Evolutionary conservation across 1,140 invertebrate genomes (phyloP).

Genomic region (Drosophila ohnishii): DNA sequence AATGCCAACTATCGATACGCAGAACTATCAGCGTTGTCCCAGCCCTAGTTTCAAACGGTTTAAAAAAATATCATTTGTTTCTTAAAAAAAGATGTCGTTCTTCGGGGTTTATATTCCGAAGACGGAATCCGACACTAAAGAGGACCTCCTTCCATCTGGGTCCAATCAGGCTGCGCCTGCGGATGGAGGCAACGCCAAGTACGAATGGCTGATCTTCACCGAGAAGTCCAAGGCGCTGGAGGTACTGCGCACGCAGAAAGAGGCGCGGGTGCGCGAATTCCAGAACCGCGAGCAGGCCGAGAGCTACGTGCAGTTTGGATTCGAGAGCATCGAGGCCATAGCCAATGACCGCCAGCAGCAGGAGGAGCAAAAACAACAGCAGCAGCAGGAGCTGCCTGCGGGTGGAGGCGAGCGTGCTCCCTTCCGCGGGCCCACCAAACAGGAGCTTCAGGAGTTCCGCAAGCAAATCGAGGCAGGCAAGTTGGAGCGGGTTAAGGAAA

Average conservation of each 20-base stretch:
- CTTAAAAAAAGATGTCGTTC: slow-evolving; percentile 12
- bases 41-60: slow-evolving; percentile 11
- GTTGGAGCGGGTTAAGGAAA: slow-evolving; percentile 85
- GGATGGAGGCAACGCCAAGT: background rate
- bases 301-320: slow-evolving; percentile 87
- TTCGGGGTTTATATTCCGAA: slow-evolving; percentile 18
- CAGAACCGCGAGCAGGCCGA: slow-evolving; percentile 88
- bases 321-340: slow-evolving; percentile 78
- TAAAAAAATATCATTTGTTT: slow-evolving; percentile 8
- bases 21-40: slow-evolving; percentile 11
- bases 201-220: slow-evolving; percentile 85
- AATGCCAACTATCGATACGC: background rate
- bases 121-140: background rate
- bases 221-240: slow-evolving; percentile 89
- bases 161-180: background rate
- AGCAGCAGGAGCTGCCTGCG: slow-evolving; percentile 4
- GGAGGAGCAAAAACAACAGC: slow-evolving; percentile 15
- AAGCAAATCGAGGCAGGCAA: slow-evolving; percentile 91
- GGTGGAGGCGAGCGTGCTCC: slow-evolving; percentile 62
- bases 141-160: background rate
- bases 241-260: slow-evolving; percentile 88
- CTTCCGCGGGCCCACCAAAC: slow-evolving; percentile 87
- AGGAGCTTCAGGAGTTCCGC: slow-evolving; percentile 90
- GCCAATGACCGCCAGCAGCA: slow-evolving; percentile 16
- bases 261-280: slow-evolving; percentile 91